Conservation (phyloP, 2,888 invertebrate genomes). For the Sinodicranocentrus sp. region DNA sequence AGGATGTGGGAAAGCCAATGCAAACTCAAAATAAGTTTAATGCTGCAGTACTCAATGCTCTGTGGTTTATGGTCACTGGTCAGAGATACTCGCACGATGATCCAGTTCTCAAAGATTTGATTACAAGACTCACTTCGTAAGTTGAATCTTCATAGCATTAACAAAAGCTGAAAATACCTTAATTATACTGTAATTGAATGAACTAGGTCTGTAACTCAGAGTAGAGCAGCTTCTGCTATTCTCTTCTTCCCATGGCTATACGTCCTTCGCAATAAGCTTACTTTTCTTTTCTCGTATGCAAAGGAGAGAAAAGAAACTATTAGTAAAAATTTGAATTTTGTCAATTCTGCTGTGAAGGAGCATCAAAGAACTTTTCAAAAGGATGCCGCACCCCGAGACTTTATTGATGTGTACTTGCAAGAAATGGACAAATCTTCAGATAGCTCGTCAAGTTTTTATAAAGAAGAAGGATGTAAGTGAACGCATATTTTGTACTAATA, state of each 20-base stretch:
- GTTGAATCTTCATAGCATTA: too few species aligned
- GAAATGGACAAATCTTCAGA: slow-evolving; percentile 64
- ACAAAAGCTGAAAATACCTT: too few species aligned
- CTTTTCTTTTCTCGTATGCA: slow-evolving; percentile 27
- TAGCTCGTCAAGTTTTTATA: slow-evolving; percentile 58
- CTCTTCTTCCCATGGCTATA: slow-evolving; percentile 69
- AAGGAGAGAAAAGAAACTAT: slow-evolving; percentile 57
- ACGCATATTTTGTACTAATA: too few species aligned
- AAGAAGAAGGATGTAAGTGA: slow-evolving; percentile 71
- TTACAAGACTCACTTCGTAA: slow-evolving; percentile 70
- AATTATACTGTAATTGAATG: too few species aligned
- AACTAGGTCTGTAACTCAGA: slow-evolving; percentile 42
- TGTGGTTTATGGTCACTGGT: slow-evolving; percentile 70
- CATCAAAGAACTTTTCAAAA: slow-evolving; percentile 70
- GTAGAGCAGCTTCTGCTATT: slow-evolving; percentile 50
- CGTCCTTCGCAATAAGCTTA: slow-evolving; percentile 16
- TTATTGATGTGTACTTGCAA: slow-evolving; percentile 72
- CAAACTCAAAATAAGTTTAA: slow-evolving; percentile 66
- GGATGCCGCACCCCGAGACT: slow-evolving; percentile 68
- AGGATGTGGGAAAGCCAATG: slow-evolving; percentile 60
- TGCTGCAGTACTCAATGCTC: slow-evolving; percentile 68
- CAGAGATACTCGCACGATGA: slow-evolving; percentile 71
- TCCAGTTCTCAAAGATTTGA: slow-evolving; percentile 64
- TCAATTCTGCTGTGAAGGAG: slow-evolving; percentile 63
- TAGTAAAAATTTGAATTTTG: slow-evolving; percentile 53